Base-by-base conservation (phyloP, 2,797 vertebrate species). In the Enteromius radiatus region DNA sequence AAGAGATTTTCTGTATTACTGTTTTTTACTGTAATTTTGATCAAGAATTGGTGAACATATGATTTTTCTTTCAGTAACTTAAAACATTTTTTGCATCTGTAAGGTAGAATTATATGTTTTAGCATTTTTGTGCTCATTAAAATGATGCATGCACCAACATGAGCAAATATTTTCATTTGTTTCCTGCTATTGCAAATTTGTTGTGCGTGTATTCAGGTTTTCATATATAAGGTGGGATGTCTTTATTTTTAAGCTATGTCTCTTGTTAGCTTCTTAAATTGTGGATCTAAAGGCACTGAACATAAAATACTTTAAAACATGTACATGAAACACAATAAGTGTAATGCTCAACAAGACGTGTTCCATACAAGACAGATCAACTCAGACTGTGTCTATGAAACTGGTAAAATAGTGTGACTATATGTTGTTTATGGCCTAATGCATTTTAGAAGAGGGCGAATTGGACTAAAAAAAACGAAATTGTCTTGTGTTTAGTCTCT, bases 401-500 rank as follows among this genome's bases (percentile, higher is more conserved):
- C 17, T 14, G 45, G 19, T 52, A 26, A 52, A 33, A 52, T 36
- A 52, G 21, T 8, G 28, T 1, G 10, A 31, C 17, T 26, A 9
- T 43, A 43, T n/a, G 15, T 43, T 36, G 15, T 54, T 36, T 28
- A 36, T n/a, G 47, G 5, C 19, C 70, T 73, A n/a, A 19, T 33
- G 69, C 10, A 12, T 49, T 28, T 12, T 14, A 28, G 43, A 70
- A 70, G 23, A 71, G 17, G 17, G 26, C 1, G 4, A 71, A 47
- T 49, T 28, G 15, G 26, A 73, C 47, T 14, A 8, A 52, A 36
- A 28, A 28, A 10, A 56, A 38, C 0, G 0, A 17, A 61, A 63
- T 71, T 76, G 86, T 49, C 61, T 82, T 82, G 52, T 90, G 77
- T 92, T 70, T 90, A 99, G 98, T 99, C 98, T 19, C 93, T 99